A percentile compares a stretch with the other conserved stretches of the same genome.
Evolutionary conservation across 2,888 invertebrate species (phyloP).

Genomic region (Eumerus sabulonum): DNA sequence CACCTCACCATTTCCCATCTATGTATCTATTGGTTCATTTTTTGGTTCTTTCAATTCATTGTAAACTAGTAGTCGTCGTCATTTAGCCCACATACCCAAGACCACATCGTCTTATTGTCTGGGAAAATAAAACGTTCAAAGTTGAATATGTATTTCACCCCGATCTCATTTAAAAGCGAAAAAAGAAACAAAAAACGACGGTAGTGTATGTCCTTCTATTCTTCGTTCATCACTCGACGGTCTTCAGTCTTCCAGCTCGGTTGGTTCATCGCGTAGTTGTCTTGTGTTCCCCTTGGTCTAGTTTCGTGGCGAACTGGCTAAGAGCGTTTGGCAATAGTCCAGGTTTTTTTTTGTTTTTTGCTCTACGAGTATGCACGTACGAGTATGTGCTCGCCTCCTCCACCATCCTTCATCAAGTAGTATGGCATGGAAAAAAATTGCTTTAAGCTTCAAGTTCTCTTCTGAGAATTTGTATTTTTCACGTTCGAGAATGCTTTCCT

Average conservation of each 20-base stretch:
- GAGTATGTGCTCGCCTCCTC: no score
- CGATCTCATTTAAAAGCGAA: constrained; percentile 30
- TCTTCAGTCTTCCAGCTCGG: not conserved
- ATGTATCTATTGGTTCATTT: constrained; percentile 6
- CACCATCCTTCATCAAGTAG: no score
- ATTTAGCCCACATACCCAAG: not conserved
- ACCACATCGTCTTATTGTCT: constrained; percentile 40
- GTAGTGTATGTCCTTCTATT: constrained; percentile 35
- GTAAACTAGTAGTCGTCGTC: no score
- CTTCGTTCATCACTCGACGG: not conserved
- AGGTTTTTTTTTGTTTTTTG: constrained; percentile 38
- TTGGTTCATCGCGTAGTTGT: no score
- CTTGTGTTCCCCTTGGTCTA: not conserved
- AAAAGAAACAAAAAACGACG: constrained; percentile 29
- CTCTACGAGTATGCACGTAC: no score
- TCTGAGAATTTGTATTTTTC: constrained; percentile 1
- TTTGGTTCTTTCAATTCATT: no score
- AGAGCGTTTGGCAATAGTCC: constrained; percentile 58
- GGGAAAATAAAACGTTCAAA: constrained; percentile 47
- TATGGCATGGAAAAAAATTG: no score
- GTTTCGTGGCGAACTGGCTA: constrained; percentile 6
- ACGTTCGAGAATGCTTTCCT: constrained; percentile 9
- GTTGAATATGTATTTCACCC: constrained; percentile 40
- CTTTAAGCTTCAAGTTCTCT: no score
- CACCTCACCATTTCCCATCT: constrained; percentile 11